Evolutionary conservation across 2,797 vertebrate species (phyloP).

Genomic region (Podarcis siculus): DNA sequence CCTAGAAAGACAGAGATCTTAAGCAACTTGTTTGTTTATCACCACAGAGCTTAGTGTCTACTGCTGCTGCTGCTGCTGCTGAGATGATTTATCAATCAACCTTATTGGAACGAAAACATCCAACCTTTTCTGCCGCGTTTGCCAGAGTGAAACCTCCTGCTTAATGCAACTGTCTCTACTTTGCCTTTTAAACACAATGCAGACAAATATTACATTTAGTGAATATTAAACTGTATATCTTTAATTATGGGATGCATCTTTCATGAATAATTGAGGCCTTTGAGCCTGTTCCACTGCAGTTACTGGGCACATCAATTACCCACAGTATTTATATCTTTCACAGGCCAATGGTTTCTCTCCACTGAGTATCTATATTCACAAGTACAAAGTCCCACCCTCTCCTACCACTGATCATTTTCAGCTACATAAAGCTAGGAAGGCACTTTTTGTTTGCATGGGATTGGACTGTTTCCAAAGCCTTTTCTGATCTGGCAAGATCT

Average conservation of each 20-base stretch:
- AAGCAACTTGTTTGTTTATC: no score
- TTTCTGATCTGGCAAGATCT: slow-evolving; percentile 2
- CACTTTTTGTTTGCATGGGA: background rate
- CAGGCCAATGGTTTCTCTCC: background rate
- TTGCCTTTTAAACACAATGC: no score
- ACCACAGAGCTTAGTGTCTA: no score
- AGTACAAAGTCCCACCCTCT: background rate
- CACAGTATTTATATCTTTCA: background rate
- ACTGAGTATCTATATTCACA: background rate
- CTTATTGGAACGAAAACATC: no score
- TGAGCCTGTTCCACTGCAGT: background rate
- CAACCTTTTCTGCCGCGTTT: no score
- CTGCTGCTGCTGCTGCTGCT: no score
- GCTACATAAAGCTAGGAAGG: background rate
- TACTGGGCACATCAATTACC: background rate
- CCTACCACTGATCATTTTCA: background rate
- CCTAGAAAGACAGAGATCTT: no score
- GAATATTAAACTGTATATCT: no score
- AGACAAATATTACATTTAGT: no score
- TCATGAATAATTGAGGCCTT: background rate
- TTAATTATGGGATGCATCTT: background rate
- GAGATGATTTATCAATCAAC: no score
- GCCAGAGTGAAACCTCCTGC: no score
- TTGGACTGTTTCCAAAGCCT: background rate
- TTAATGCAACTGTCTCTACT: no score